Evolutionary conservation across 2,797 vertebrate genomes (phyloP).

Genomic region (Morelia viridis): DNA sequence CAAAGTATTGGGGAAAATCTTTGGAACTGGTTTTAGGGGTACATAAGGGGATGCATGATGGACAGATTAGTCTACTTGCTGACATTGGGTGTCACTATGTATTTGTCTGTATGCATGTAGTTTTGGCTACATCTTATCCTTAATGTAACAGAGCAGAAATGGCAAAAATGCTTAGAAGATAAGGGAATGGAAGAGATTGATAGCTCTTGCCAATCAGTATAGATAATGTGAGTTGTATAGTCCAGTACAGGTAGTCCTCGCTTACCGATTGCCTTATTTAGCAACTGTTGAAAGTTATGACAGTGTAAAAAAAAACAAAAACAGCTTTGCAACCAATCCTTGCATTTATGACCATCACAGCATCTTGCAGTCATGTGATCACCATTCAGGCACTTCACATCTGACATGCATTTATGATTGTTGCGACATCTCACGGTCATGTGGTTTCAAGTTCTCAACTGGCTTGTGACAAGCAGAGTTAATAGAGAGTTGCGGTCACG

Average conservation of each 20-base stretch:
- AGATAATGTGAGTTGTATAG: background rate
- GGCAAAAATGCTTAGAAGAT: background rate
- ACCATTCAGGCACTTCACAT: background rate
- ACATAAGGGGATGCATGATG: background rate
- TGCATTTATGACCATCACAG: background rate
- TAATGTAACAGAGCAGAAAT: background rate
- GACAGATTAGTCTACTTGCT: background rate
- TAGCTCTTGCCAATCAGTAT: background rate
- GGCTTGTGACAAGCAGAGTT: background rate
- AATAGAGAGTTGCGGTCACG: background rate
- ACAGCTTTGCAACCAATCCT: background rate
- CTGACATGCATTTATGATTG: background rate
- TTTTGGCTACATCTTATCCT: background rate
- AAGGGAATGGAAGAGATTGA: background rate
- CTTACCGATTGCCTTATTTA: background rate
- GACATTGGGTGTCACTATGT: background rate
- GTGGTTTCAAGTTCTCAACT: background rate
- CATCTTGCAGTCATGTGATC: background rate
- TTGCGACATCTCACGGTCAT: background rate
- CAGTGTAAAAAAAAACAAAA: background rate
- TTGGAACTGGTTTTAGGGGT: background rate
- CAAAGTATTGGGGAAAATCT: background rate
- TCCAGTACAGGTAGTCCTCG: background rate
- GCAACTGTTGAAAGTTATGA: background rate
- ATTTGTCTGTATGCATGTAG: background rate